A percentile compares a stretch with the other conserved stretches of the same genome.
phyloP scores from a whole-genome alignment of 2,888 invertebrate genomes.

The Dryocosmus kuriphilus region DNA sequence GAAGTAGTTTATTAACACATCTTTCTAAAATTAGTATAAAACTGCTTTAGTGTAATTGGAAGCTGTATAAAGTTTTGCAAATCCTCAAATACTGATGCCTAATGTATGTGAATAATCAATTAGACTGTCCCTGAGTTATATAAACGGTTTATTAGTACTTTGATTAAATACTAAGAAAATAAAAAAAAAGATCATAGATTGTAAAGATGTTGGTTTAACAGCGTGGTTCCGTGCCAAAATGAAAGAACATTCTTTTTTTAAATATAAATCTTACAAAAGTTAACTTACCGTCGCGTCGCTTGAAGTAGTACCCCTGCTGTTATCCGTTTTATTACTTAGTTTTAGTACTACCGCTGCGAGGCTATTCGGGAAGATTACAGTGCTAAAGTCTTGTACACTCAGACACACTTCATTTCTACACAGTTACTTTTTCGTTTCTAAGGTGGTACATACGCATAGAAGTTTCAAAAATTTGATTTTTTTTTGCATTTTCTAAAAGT shows the following conservation, averaged over 20 bases:
- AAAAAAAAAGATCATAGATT: constrained; percentile 3
- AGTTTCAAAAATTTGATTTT: no score
- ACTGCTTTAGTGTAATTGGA: no score
- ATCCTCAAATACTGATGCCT: no score
- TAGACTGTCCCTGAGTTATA: no score
- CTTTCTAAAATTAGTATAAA: no score
- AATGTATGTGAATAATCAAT: no score
- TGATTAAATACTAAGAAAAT: neutral
- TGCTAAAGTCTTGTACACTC: constrained; percentile 44
- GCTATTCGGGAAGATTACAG: constrained; percentile 44
- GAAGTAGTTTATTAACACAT: neutral
- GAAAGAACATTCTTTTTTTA: constrained; percentile 49
- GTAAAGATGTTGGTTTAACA: constrained; percentile 40
- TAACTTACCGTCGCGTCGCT: constrained; percentile 51
- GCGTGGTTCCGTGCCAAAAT: constrained; percentile 46
- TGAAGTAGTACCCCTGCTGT: constrained; percentile 46
- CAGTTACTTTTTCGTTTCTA: neutral
- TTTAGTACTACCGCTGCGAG: constrained; percentile 50
- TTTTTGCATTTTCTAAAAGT: no score
- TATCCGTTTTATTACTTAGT: constrained; percentile 52
- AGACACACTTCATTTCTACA: neutral
- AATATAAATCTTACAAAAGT: constrained; percentile 56
- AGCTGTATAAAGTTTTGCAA: no score
- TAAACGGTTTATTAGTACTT: neutral
- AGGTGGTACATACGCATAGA: no score